Evolutionary conservation across 1,140 invertebrate species (phyloP).

Genomic region (Pseudomyrmex flavicornis): DNA sequence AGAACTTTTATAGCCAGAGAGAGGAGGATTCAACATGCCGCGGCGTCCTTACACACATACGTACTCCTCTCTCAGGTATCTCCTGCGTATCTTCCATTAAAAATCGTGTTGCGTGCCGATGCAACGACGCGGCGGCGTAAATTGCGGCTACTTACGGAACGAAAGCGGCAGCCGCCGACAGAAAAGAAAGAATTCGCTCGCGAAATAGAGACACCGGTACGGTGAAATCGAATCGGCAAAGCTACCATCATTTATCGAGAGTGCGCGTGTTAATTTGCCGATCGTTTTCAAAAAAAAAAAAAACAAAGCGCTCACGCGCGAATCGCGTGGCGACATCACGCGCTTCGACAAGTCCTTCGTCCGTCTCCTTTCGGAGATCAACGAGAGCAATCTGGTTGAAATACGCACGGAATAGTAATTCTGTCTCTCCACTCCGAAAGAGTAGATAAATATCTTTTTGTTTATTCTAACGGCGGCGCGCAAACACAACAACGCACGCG

Average conservation of each 20-base stretch:
- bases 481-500: not conserved
- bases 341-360: constrained; percentile 35
- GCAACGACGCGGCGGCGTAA: not conserved
- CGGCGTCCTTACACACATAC: constrained; percentile 27
- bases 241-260: not conserved
- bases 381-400: constrained; percentile 25
- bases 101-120: constrained; percentile 9
- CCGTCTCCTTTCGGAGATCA: not conserved
- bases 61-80: not conserved
- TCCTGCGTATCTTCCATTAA: not conserved
- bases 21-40: constrained; percentile 14
- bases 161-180: constrained; percentile 17
- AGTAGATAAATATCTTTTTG: constrained; percentile 39
- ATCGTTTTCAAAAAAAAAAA: not conserved
- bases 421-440: not conserved
- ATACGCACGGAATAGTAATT: constrained; percentile 20
- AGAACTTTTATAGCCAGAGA: constrained; percentile 50
- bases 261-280: not conserved
- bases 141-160: constrained; percentile 19
- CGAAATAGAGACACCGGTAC: not conserved
- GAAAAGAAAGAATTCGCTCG: constrained; percentile 12
- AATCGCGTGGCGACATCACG: not conserved
- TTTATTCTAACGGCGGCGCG: not conserved
- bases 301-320: not conserved
- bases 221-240: constrained; percentile 15